Conservation (phyloP, 1,140 invertebrate species). For the Rhizoglyphus robini region DNA sequence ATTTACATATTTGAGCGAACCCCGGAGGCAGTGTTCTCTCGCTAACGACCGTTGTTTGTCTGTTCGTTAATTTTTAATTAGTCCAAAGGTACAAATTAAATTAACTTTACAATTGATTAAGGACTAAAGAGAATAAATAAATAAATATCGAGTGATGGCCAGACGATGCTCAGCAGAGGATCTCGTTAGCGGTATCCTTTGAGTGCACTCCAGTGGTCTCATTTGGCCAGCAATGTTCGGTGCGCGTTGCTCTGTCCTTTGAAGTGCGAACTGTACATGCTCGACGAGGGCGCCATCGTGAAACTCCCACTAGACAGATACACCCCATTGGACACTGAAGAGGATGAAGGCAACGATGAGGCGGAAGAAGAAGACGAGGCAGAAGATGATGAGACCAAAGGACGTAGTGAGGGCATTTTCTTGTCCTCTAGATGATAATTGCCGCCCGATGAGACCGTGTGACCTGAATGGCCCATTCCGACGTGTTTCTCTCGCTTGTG, state of each 20-base stretch:
- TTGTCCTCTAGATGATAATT: neutral
- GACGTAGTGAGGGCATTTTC: neutral
- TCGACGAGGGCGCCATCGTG: neutral
- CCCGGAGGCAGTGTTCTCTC: too few relatives aligned
- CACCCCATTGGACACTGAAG: neutral
- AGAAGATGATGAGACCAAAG: neutral
- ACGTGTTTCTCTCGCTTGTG: slow-evolving; percentile 18
- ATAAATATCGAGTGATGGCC: too few relatives aligned
- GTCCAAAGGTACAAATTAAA: too few relatives aligned
- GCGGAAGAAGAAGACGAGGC: slow-evolving; percentile 3
- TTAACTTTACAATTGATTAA: too few relatives aligned
- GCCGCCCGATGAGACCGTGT: neutral
- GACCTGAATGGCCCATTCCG: too few relatives aligned
- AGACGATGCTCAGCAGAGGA: too few relatives aligned
- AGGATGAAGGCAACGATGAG: neutral
- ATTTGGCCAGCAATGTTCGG: neutral
- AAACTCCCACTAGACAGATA: neutral
- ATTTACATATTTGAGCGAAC: too few relatives aligned
- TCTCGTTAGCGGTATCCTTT: too few relatives aligned
- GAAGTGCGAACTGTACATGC: neutral
- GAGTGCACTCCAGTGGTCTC: too few relatives aligned
- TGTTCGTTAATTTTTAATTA: too few relatives aligned
- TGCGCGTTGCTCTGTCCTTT: neutral
- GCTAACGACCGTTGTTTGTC: too few relatives aligned
- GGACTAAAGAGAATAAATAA: too few relatives aligned